Conservation (phyloP, 2,888 invertebrate genomes). For the Microplitis manilae region DNA sequence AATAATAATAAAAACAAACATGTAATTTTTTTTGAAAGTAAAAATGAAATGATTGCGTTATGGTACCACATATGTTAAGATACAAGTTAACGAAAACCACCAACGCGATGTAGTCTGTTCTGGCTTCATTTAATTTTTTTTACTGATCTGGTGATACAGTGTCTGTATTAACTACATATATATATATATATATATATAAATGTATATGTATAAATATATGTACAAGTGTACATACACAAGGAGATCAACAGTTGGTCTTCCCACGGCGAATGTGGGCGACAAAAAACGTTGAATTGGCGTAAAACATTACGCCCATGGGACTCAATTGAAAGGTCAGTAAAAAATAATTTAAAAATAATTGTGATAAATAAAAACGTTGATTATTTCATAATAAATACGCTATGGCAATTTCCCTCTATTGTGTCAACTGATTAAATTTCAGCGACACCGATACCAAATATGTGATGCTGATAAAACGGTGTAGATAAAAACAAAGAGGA, state of each 20-base stretch:
- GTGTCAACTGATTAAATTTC: too few species aligned
- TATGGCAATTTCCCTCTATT: too few species aligned
- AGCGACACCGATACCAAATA: background rate
- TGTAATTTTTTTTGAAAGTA: background rate
- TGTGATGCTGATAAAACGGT: background rate
- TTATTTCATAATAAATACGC: background rate
- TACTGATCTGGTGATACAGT: constrained; percentile 12
- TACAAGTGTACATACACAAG: constrained; percentile 18
- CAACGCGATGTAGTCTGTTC: constrained; percentile 24
- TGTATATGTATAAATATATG: constrained; percentile 12
- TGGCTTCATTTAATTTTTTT: constrained; percentile 31
- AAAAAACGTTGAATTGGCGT: constrained; percentile 20
- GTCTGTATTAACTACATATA: constrained; percentile 15
- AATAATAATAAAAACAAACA: background rate
- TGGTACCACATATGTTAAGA: constrained; percentile 21
- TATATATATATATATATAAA: background rate
- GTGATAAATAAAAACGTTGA: background rate
- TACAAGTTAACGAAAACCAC: constrained; percentile 20
- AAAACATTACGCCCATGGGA: constrained; percentile 30
- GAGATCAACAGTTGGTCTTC: constrained; percentile 29
- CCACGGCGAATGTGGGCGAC: constrained; percentile 40
- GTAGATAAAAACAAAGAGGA: background rate
- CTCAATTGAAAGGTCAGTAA: constrained; percentile 32
- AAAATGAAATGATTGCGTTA: constrained; percentile 10
- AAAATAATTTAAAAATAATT: constrained; percentile 16